Percentiles rank a stretch among this genome's conserved stretches.
Evolutionary conservation across 2,797 vertebrate genomes (phyloP).

Genomic region (Decapterus maruadsi): DNA sequence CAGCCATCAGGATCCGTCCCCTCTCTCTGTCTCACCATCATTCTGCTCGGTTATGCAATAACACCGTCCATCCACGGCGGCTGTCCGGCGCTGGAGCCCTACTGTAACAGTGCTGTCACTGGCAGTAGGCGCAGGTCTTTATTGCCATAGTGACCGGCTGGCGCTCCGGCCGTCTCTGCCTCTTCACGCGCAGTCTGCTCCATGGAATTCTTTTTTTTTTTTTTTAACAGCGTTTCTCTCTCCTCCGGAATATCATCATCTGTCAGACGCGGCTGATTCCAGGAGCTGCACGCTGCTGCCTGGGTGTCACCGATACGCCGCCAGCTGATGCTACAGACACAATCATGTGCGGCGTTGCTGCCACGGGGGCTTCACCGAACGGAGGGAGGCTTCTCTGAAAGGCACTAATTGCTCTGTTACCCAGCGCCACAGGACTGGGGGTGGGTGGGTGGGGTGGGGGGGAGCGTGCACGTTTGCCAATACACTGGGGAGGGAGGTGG

Average conservation of each 20-base stretch:
- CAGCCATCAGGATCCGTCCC: slow-evolving; percentile 58
- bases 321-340: slow-evolving; percentile 60
- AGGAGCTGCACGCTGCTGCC: slow-evolving; percentile 49
- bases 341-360: slow-evolving; percentile 47
- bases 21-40: slow-evolving; percentile 66
- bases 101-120: slow-evolving; percentile 71
- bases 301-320: slow-evolving; percentile 37
- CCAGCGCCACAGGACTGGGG: too few relatives aligned
- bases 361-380: slow-evolving; percentile 41
- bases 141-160: slow-evolving; percentile 42
- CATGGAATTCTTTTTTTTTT: slow-evolving; percentile 47
- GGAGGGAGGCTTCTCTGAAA: slow-evolving; percentile 60
- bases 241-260: slow-evolving; percentile 62
- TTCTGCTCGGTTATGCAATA: slow-evolving; percentile 86
- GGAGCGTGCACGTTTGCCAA: slow-evolving; percentile 44
- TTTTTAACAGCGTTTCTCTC: slow-evolving; percentile 23
- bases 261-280: slow-evolving; percentile 30
- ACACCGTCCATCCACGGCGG: slow-evolving; percentile 77
- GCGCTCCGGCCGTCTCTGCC: slow-evolving; percentile 23
- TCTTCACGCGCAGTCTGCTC: slow-evolving; percentile 37
- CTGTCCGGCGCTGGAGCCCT: slow-evolving; percentile 68
- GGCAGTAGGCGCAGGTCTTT: slow-evolving; percentile 53
- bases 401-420: slow-evolving; percentile 49
- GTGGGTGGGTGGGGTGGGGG: background rate
- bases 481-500: slow-evolving; percentile 41